phyloP scores from a whole-genome alignment of 2,113 vertebrate species.

The Equus quagga region DNA sequence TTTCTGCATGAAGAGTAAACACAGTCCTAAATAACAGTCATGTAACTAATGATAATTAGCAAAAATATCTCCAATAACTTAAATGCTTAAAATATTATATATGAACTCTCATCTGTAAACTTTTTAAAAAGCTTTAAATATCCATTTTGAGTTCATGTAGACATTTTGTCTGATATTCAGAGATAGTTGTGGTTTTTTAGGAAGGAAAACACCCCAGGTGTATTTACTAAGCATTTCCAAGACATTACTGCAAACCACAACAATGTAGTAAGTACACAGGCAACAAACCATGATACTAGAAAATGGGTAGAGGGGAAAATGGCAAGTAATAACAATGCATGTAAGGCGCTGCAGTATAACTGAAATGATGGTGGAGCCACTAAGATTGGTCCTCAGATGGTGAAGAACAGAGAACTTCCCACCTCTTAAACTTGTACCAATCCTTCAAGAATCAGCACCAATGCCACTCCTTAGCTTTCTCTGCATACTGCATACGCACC shows the following conservation, averaged over 20 bases:
- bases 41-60: not conserved
- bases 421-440: not conserved
- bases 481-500: not conserved
- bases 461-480: not conserved
- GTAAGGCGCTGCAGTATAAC: not conserved
- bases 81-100: not conserved
- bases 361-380: not conserved
- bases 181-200: not conserved
- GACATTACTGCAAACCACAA: not conserved
- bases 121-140: constrained; percentile 40
- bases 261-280: not conserved
- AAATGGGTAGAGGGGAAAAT: not conserved
- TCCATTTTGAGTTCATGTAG: constrained; percentile 4
- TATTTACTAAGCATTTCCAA: constrained; percentile 17
- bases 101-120: not conserved
- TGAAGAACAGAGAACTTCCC: not conserved
- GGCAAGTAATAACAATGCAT: not conserved
- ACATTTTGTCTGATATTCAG: constrained; percentile 3
- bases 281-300: not conserved
- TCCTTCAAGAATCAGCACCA: not conserved
- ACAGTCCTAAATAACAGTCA: not conserved
- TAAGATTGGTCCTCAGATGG: not conserved
- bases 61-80: not conserved
- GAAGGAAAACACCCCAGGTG: not conserved
- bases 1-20: constrained; percentile 42